Conservation (phyloP, 2,113 vertebrate genomes). For the Capreolus pygargus region DNA sequence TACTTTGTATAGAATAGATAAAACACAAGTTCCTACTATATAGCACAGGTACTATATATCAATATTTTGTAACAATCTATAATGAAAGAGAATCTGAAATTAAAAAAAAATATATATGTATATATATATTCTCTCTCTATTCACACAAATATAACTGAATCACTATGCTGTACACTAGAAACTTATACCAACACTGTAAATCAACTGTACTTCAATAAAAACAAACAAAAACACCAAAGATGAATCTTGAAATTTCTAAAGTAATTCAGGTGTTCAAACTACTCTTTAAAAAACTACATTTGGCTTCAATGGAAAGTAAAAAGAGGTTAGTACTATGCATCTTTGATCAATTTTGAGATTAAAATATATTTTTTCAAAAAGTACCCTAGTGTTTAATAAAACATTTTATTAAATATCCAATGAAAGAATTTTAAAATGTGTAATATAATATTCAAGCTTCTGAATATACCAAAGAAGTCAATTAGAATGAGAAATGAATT, state of each 20-base stretch:
- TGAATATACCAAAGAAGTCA: constrained; percentile 3
- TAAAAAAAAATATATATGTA: too few relatives aligned
- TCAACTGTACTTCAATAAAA: neutral
- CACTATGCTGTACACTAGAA: neutral
- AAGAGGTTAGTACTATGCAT: neutral
- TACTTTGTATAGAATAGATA: neutral
- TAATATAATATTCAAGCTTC: neutral
- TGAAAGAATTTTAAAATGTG: neutral
- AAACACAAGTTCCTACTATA: neutral
- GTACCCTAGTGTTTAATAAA: neutral
- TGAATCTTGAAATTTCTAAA: neutral
- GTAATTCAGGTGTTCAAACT: neutral
- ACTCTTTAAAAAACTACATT: neutral
- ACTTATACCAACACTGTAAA: neutral
- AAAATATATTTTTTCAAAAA: neutral
- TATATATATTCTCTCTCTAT: neutral
- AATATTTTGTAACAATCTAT: neutral
- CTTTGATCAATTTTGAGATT: neutral
- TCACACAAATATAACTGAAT: neutral
- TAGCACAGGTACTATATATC: neutral
- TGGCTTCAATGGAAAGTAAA: neutral
- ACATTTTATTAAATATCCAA: neutral
- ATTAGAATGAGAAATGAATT: neutral
- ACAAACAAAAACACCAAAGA: neutral
- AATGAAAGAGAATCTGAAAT: neutral